phyloP scores from a whole-genome alignment of 2,113 vertebrate species.

The Scartelaos histophorus region DNA sequence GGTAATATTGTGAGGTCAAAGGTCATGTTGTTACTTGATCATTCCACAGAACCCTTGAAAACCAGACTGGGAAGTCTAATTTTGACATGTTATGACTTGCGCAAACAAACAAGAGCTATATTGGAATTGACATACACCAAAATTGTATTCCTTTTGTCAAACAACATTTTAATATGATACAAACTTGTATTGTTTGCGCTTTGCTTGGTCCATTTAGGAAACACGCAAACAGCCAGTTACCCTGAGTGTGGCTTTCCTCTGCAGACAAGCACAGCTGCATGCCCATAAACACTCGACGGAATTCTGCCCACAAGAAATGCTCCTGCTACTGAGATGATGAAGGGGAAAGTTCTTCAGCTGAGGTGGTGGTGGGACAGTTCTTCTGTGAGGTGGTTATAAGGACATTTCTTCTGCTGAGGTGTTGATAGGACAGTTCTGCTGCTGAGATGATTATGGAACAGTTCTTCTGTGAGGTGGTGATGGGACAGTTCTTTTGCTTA shows the following conservation, averaged over 20 bases:
- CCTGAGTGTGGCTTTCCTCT: neutral
- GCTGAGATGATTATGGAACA: neutral
- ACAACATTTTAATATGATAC: neutral
- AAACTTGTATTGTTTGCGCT: neutral
- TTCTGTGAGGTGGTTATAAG: neutral
- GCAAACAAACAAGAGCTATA: neutral
- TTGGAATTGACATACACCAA: neutral
- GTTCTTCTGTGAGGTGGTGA: neutral
- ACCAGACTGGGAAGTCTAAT: neutral
- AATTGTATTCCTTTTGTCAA: neutral
- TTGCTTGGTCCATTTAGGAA: constrained; percentile 2
- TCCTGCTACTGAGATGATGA: neutral
- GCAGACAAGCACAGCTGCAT: constrained; percentile 9
- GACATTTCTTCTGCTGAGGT: neutral
- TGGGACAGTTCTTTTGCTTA: neutral
- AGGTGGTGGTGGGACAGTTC: neutral
- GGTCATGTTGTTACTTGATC: neutral
- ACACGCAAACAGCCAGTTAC: constrained; percentile 4
- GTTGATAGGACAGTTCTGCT: neutral
- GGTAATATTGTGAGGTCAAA: neutral
- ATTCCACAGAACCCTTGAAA: neutral
- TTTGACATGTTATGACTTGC: neutral
- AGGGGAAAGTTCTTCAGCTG: neutral
- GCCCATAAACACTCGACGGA: neutral
- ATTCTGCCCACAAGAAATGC: neutral